These are phyloP conservation scores for Leptoteleia sp. DNA, from an alignment of 1,140 invertebrate genomes.

Conservation along the genomic window DNA sequence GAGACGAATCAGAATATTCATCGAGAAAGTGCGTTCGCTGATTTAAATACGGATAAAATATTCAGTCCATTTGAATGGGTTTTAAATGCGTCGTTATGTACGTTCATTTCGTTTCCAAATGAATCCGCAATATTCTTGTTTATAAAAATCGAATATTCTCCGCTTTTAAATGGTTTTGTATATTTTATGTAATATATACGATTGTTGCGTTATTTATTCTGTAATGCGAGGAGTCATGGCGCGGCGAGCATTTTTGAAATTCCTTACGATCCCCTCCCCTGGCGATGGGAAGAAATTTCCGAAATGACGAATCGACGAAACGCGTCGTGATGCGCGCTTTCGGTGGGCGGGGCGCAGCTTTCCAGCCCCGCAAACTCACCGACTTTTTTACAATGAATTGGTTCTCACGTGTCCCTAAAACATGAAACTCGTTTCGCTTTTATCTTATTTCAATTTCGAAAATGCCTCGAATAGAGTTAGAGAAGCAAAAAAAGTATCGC, in stretches of 20 bases:
- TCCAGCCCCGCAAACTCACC: constrained; percentile 5
- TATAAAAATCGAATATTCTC: background rate
- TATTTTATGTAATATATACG: constrained; percentile 18
- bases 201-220: constrained; percentile 22
- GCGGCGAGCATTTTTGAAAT: constrained; percentile 11
- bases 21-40: constrained; percentile 7
- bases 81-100: constrained; percentile 6
- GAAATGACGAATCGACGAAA: constrained; percentile 29
- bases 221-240: constrained; percentile 6
- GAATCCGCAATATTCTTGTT: constrained; percentile 1
- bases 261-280: constrained; percentile 5
- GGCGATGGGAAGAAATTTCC: constrained; percentile 21
- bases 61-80: background rate
- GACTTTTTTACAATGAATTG: constrained; percentile 26
- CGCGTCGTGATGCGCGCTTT: constrained; percentile 23
- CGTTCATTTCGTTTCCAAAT: constrained; percentile 2
- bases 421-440: background rate
- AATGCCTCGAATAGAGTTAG: background rate
- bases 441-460: constrained; percentile 17
- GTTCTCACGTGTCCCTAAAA: constrained; percentile 5
- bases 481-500: background rate
- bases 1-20: constrained; percentile 17
- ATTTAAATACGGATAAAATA: constrained; percentile 19
- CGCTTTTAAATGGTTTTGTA: constrained; percentile 12
- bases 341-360: background rate